Evolutionary conservation across 1,140 invertebrate species (phyloP).

Genomic region (Drosophila melanogaster): Release_6_plus_ISO1_MT NT_037436.4:8142001-8142500

Average conservation of each 20-base stretch:
- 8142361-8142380: constrained; percentile 3
- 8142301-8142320: background rate
- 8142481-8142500: constrained; percentile 53
- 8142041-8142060: constrained; percentile 24
- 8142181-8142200: constrained; percentile 73
- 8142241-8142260: constrained; percentile 46
- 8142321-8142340: background rate
- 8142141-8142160: constrained; percentile 41
- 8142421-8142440: constrained; percentile 44
- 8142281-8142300: constrained; percentile 4
- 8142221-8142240: constrained; percentile 57
- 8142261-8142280: constrained; percentile 2
- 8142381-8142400: constrained; percentile 3
- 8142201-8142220: constrained; percentile 82
- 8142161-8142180: constrained; percentile 68
- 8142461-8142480: constrained; percentile 55
- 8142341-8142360: background rate
- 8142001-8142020: constrained; percentile 55
- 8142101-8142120: constrained; percentile 7
- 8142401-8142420: constrained; percentile 39
- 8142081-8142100: constrained; percentile 11
- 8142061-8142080: constrained; percentile 3
- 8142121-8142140: constrained; percentile 23
- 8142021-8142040: constrained; percentile 36
- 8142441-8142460: constrained; percentile 61